phyloP scores from a whole-genome alignment of 2,797 vertebrate species.

The Anabacerthia variegaticeps region DNA sequence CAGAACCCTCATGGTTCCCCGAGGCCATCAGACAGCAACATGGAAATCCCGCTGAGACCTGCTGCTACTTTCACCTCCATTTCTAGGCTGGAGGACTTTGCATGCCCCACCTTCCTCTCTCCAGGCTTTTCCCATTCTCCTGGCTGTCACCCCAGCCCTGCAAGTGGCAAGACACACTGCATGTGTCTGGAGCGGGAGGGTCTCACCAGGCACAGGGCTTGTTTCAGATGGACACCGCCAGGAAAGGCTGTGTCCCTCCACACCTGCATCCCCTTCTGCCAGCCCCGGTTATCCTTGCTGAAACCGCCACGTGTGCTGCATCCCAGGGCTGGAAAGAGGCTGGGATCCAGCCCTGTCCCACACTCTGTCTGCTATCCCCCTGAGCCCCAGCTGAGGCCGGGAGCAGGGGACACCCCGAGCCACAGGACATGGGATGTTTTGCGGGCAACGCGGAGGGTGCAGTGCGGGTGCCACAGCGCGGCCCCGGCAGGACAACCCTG shows the following conservation, averaged over 20 bases:
- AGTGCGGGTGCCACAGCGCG: fast-evolving
- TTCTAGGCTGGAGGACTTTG: not conserved
- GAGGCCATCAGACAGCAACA: not conserved
- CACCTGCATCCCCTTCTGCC: fast-evolving
- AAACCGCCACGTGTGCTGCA: fast-evolving
- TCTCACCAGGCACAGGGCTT: not conserved
- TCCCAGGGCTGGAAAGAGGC: not conserved
- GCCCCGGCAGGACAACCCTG: too few relatives aligned
- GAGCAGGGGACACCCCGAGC: too few relatives aligned
- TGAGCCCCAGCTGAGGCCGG: not conserved
- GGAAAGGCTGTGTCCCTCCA: not conserved
- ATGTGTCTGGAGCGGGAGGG: fast-evolving
- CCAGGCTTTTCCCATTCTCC: fast-evolving
- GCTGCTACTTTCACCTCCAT: not conserved
- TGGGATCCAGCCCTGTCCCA: not conserved
- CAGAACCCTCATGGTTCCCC: not conserved
- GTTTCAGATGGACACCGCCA: not conserved
- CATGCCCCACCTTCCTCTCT: not conserved
- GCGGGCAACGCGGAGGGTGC: not conserved
- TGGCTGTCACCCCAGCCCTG: not conserved
- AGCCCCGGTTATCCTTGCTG: fast-evolving
- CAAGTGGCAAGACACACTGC: fast-evolving
- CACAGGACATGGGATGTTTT: too few relatives aligned
- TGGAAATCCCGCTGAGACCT: not conserved
- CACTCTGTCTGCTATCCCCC: fast-evolving